Evolutionary conservation across 1,140 invertebrate species (phyloP), one percentile per base, ranked within the genome.

Genomic region (Goniozus legneri): DNA sequence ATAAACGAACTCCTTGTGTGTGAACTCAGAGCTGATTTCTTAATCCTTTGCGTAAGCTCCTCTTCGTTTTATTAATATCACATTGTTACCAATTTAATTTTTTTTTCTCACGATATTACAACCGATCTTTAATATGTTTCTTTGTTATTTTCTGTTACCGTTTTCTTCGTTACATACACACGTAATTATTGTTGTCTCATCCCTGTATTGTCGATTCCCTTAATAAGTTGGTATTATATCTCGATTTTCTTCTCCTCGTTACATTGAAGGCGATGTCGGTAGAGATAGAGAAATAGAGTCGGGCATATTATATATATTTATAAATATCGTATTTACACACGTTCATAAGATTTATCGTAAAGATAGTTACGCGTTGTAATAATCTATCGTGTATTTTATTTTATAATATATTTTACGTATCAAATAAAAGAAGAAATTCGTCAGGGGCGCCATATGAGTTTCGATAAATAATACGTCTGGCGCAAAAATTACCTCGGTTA

Each of bases 181-280:
- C 50, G 51, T 67, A 55, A 52, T 76, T 76, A 75, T 76, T 76
- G 74, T 76, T 72, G 70, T 67, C 66, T 73, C 67, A 69, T 76
- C 73, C 73, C 73, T 76, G 74, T 76, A 76, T 76, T 75, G 73
- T 75, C 74, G 67, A 68, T 66, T 63, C 52, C 56, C 62, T n/a
- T n/a, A n/a, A n/a, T 62, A 67, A 60, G 60, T 52, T 61, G 50
- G 54, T 55, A n/a, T n/a, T 56, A 43, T 45, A 46, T 53, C 48
- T 61, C 56, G 53, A 59, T 54, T 61, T 56, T n/a, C 38, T 52
- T 43, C 35, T 56, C 47, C 61, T 71, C 62, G 58, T 73, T 65
- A 64, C 58, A n/a, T 53, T 69, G 58, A 76, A 76, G 73, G 73
- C 72, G 70, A 73, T 67, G 63, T 71, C 54, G 69, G 70, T 71